Conservation (phyloP, 2,888 invertebrate species). For the Imbricaverruca yamaguchii region DNA sequence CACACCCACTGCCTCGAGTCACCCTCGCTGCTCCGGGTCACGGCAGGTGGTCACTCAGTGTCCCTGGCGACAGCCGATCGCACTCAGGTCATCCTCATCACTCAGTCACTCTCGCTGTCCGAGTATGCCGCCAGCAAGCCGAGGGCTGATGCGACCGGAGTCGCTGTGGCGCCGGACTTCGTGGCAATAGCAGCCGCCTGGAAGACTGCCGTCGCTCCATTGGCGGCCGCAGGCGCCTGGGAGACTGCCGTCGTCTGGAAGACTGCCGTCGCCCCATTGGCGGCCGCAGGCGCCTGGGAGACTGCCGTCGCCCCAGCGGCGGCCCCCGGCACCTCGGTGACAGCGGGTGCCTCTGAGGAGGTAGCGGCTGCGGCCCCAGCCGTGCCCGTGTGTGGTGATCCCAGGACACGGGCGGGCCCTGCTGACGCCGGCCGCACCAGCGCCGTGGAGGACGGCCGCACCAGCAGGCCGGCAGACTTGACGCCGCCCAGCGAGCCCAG, state of each 20-base stretch:
- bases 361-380: neutral
- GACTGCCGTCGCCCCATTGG: neutral
- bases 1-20: too few relatives aligned
- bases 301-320: neutral
- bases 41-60: too few relatives aligned
- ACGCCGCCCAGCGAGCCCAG: neutral
- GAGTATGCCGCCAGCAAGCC: neutral
- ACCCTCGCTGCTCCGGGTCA: too few relatives aligned
- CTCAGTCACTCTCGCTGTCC: constrained; percentile 17
- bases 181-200: neutral
- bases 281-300: neutral
- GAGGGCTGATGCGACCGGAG: constrained; percentile 24
- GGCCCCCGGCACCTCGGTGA: neutral
- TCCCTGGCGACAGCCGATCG: too few relatives aligned
- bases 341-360: neutral
- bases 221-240: neutral
- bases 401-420: neutral
- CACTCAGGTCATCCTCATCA: too few relatives aligned
- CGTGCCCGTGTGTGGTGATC: neutral
- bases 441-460: neutral
- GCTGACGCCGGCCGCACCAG: neutral
- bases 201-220: neutral
- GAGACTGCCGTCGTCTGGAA: too few relatives aligned
- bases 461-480: neutral
- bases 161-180: constrained; percentile 22